Conservation (phyloP, 2,888 invertebrate genomes). For the Acleris cristana region DNA sequence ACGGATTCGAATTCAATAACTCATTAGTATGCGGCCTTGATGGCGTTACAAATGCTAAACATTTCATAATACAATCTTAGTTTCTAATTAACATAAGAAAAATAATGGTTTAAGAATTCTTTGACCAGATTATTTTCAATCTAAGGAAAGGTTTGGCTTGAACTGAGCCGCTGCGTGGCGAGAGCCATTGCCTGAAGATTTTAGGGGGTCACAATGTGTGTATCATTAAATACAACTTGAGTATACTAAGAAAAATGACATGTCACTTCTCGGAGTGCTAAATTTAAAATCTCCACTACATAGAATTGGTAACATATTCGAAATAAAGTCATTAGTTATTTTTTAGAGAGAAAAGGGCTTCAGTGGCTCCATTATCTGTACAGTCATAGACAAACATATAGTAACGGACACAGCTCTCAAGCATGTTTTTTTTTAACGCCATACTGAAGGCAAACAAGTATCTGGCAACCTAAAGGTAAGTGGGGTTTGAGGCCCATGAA, state of each 20-base stretch:
- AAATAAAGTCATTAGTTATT: too few relatives aligned
- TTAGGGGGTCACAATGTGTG: slow-evolving; percentile 33
- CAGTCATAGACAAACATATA: too few relatives aligned
- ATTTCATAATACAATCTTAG: slow-evolving; percentile 20
- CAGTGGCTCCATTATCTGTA: too few relatives aligned
- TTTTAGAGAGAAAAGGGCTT: too few relatives aligned
- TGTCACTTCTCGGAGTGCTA: not conserved
- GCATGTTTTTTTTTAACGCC: too few relatives aligned
- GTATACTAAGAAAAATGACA: not conserved
- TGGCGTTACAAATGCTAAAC: slow-evolving; percentile 61
- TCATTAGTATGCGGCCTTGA: slow-evolving; percentile 50
- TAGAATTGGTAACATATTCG: too few relatives aligned
- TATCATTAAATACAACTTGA: not conserved
- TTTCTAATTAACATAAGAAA: slow-evolving; percentile 24
- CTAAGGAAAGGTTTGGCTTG: slow-evolving; percentile 31
- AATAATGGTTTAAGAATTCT: slow-evolving; percentile 32
- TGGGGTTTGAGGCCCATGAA: too few relatives aligned
- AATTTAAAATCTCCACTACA: too few relatives aligned
- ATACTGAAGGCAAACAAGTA: too few relatives aligned
- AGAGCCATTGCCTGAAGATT: slow-evolving; percentile 15
- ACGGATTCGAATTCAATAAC: slow-evolving; percentile 37
- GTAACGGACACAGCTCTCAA: too few relatives aligned
- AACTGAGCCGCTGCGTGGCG: slow-evolving; percentile 22
- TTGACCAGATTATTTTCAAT: slow-evolving; percentile 36
- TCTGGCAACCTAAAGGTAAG: too few relatives aligned